Conservation (phyloP, 2,113 vertebrate genomes). For the Cyanoliseus patagonus region DNA sequence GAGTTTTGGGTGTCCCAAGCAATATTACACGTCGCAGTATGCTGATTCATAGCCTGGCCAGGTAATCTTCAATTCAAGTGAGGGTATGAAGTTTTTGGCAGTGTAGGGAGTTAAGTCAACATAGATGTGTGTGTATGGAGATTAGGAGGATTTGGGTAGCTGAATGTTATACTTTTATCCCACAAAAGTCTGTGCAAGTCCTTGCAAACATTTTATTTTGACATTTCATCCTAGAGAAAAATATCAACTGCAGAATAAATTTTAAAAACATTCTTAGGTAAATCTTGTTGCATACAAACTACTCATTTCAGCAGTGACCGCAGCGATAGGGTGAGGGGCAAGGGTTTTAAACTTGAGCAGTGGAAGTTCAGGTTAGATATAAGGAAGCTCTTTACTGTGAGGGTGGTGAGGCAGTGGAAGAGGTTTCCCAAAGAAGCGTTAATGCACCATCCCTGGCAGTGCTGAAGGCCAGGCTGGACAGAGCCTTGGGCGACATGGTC, state of each 20-base stretch:
- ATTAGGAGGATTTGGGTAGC: not conserved
- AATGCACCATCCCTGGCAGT: too few relatives aligned
- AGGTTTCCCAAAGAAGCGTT: too few relatives aligned
- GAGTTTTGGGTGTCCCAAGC: not conserved
- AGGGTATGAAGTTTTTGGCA: not conserved
- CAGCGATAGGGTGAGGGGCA: too few relatives aligned
- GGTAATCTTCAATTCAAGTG: not conserved
- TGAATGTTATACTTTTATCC: not conserved
- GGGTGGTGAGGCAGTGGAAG: too few relatives aligned
- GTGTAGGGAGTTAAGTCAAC: not conserved
- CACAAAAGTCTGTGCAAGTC: not conserved
- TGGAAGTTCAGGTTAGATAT: too few relatives aligned
- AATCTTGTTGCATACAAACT: not conserved
- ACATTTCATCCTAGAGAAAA: not conserved
- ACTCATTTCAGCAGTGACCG: not conserved
- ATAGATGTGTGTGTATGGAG: not conserved
- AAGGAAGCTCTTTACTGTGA: too few relatives aligned
- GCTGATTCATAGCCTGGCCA: not conserved
- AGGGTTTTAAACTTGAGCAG: too few relatives aligned
- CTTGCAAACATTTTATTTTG: not conserved
- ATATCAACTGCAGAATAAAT: not conserved
- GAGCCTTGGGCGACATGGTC: too few relatives aligned
- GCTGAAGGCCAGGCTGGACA: too few relatives aligned
- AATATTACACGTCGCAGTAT: fast-evolving
- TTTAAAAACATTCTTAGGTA: not conserved